phyloP scores from a whole-genome alignment of 2,797 vertebrate genomes.

The Gephyroberyx darwinii region DNA sequence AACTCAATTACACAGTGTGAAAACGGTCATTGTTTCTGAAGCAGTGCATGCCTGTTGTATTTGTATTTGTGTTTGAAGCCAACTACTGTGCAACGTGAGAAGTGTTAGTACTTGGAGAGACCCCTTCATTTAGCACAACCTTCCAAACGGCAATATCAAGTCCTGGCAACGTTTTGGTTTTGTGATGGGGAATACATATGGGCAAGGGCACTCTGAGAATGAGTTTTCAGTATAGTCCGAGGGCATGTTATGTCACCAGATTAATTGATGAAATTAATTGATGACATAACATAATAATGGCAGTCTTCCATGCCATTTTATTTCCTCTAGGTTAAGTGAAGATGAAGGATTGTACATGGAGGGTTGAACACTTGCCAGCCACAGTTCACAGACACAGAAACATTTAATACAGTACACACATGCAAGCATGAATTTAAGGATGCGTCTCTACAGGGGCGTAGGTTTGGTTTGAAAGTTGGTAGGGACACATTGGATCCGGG shows the following conservation, averaged over 20 bases:
- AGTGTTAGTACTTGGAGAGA: slow-evolving; percentile 18
- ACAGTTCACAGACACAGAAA: not conserved
- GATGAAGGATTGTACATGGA: not conserved
- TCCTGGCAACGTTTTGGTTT: slow-evolving; percentile 38
- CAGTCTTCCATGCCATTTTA: slow-evolving; percentile 50
- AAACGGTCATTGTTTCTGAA: slow-evolving; percentile 39
- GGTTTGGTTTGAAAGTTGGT: too few relatives aligned
- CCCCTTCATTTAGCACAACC: slow-evolving; percentile 47
- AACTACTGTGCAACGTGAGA: slow-evolving; percentile 31
- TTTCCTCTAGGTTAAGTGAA: slow-evolving; percentile 48
- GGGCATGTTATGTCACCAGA: slow-evolving; percentile 60
- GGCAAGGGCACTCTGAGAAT: slow-evolving; percentile 53
- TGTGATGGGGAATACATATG: slow-evolving; percentile 24
- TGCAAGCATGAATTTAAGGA: not conserved
- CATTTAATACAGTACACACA: not conserved
- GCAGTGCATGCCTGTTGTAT: slow-evolving; percentile 33
- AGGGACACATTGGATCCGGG: too few relatives aligned
- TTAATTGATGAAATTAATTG: slow-evolving; percentile 66
- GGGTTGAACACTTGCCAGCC: not conserved
- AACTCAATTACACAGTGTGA: slow-evolving; percentile 32
- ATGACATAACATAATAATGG: slow-evolving; percentile 56
- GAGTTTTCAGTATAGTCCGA: slow-evolving; percentile 30
- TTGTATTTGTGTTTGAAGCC: slow-evolving; percentile 6
- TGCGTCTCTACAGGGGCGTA: not conserved
- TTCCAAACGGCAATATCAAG: slow-evolving; percentile 64